Conservation (phyloP, 1,140 invertebrate genomes). For the Drosophila kurseongensis region DNA sequence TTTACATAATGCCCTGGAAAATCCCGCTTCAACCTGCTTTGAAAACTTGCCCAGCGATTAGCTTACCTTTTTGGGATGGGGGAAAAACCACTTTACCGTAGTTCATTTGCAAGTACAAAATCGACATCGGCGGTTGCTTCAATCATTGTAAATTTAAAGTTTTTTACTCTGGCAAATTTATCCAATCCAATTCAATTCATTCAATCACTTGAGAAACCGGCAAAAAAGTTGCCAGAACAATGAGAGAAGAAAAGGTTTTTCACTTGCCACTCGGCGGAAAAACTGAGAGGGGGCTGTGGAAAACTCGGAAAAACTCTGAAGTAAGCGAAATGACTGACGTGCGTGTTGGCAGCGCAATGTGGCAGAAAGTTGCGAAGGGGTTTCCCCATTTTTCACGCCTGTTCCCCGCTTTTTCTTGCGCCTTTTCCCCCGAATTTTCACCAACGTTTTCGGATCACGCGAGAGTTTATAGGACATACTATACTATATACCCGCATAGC, state of each 20-base stretch:
- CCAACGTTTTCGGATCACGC: conserved; percentile 60
- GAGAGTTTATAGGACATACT: conserved; percentile 30
- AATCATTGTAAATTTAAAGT: conserved; percentile 70
- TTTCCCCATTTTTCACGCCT: conserved; percentile 3
- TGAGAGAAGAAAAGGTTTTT: conserved; percentile 43
- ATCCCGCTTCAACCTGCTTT: background rate
- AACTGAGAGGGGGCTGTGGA: background rate
- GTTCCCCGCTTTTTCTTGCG: conserved; percentile 12
- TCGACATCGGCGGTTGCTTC: conserved; percentile 4
- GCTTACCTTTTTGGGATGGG: conserved; percentile 6
- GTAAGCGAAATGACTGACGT: conserved; percentile 40
- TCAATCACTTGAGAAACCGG: conserved; percentile 63
- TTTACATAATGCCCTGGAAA: conserved; percentile 45
- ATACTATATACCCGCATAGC: conserved; percentile 17
- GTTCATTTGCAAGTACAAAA: conserved; percentile 62
- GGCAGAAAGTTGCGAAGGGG: conserved; percentile 14
- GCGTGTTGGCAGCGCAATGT: conserved; percentile 47
- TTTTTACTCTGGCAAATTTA: conserved; percentile 42
- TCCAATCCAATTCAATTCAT: conserved; percentile 67
- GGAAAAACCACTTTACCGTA: conserved; percentile 21
- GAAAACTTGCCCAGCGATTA: conserved; percentile 20
- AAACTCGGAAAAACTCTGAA: conserved; percentile 26
- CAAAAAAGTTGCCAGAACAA: conserved; percentile 58
- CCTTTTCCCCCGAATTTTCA: background rate
- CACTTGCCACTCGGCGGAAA: conserved; percentile 5